phyloP scores from a whole-genome alignment of 64 coral and sea anemone species.

The Exaiptasia diaphana region DNA sequence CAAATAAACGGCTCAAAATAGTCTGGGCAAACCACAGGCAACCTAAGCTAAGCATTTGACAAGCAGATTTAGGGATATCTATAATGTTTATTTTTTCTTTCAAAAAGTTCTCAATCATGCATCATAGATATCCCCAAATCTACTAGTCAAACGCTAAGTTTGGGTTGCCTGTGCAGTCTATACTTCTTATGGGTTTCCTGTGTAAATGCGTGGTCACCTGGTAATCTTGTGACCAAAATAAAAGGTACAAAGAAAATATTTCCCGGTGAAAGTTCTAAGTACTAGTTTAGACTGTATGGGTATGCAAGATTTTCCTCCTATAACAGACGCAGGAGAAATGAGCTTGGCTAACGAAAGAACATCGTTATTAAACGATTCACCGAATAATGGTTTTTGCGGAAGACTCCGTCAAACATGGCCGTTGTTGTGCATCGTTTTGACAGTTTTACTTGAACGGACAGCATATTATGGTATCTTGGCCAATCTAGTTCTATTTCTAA shows the following conservation, averaged over 20 bases:
- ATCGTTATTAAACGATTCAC: not conserved
- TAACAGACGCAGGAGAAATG: not conserved
- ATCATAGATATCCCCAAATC: no score
- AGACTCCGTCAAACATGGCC: not conserved
- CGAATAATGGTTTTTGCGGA: not conserved
- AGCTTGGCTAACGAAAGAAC: not conserved
- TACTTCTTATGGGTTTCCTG: slow-evolving; percentile 3
- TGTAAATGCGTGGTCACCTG: not conserved
- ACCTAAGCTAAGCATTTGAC: no score
- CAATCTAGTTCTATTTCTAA: slow-evolving; percentile 65
- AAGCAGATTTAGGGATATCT: no score
- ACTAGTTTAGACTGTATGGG: no score
- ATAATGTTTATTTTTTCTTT: no score
- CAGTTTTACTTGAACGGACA: slow-evolving; percentile 75
- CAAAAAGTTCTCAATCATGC: no score
- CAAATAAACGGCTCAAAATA: no score
- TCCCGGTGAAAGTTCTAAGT: no score
- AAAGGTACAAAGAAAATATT: no score
- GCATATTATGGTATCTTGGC: slow-evolving; percentile 74
- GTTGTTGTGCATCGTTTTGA: slow-evolving; percentile 49
- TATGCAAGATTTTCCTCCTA: not conserved
- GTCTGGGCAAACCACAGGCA: no score
- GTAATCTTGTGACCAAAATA: slow-evolving; percentile 1
- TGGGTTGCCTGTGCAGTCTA: no score
- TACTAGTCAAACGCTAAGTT: no score